Conservation (phyloP, 2,113 vertebrate genomes). For the Cavia aperea region DNA sequence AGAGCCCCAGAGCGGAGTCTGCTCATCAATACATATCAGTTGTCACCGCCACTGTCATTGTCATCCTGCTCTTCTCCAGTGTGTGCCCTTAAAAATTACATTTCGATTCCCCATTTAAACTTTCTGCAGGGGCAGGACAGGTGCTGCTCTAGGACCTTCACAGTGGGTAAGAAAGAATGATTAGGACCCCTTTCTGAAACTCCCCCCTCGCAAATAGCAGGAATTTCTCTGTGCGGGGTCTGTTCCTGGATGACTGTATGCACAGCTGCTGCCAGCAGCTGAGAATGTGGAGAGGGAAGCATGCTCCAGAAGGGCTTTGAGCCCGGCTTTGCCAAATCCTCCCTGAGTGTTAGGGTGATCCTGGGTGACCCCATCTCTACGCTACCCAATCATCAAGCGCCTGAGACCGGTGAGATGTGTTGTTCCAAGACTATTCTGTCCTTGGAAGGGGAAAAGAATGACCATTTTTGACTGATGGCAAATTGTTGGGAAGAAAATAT, state of each 20-base stretch:
- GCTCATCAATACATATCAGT: not conserved
- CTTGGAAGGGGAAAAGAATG: not conserved
- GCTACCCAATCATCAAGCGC: not conserved
- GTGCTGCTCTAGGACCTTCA: not conserved
- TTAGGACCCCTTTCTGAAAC: not conserved
- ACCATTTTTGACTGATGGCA: not conserved
- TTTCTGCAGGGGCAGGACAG: not conserved
- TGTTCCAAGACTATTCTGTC: not conserved
- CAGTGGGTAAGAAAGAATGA: not conserved
- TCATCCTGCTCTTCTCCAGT: not conserved
- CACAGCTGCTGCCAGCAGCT: constrained; percentile 58
- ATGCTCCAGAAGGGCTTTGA: constrained; percentile 37
- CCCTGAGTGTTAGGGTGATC: not conserved
- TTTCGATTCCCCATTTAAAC: not conserved
- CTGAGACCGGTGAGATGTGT: not conserved
- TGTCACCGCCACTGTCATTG: too few species aligned
- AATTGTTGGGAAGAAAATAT: not conserved
- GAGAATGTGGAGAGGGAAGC: constrained; percentile 21
- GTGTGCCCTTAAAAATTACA: not conserved
- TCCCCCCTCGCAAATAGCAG: not conserved
- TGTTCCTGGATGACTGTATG: not conserved
- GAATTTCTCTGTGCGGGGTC: not conserved
- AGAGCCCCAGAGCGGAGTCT: not conserved
- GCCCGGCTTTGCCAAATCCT: not conserved
- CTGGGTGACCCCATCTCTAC: not conserved